Conservation (phyloP, 2,888 invertebrate genomes). For the Pediacus dermestoides region DNA sequence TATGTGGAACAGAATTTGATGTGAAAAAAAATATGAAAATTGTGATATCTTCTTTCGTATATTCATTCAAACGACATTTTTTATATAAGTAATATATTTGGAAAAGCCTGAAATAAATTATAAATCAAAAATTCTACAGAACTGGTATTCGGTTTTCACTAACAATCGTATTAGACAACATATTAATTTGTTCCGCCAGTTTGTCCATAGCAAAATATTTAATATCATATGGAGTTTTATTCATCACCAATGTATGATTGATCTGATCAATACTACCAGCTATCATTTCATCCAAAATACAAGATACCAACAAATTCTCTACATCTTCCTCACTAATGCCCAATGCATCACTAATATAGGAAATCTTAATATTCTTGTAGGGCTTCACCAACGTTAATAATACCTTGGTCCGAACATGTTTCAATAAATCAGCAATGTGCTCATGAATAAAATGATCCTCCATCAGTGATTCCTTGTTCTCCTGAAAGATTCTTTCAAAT, state of each 20-base stretch:
- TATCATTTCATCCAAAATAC: constrained; percentile 89
- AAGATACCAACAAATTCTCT: constrained; percentile 90
- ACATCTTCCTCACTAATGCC: constrained; percentile 91
- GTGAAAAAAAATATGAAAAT: too few relatives aligned
- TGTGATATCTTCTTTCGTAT: too few relatives aligned
- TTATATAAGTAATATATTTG: too few relatives aligned
- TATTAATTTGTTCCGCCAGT: constrained; percentile 67
- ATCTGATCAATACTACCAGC: constrained; percentile 87
- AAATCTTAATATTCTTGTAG: constrained; percentile 93
- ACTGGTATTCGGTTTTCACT: too few relatives aligned
- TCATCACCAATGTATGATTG: constrained; percentile 82
- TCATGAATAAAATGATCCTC: constrained; percentile 97
- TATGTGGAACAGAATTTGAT: too few relatives aligned
- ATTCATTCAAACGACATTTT: too few relatives aligned
- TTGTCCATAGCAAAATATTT: constrained; percentile 88
- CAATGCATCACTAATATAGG: constrained; percentile 89
- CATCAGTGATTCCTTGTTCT: constrained; percentile 77
- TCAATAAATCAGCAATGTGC: constrained; percentile 89
- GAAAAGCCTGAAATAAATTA: too few relatives aligned
- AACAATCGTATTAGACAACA: constrained; percentile 25
- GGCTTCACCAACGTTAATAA: constrained; percentile 93
- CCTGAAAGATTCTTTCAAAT: constrained; percentile 92
- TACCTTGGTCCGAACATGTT: constrained; percentile 94
- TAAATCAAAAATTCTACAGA: too few relatives aligned
- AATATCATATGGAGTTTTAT: constrained; percentile 60